Evolutionary conservation across 2,888 invertebrate genomes (phyloP), one percentile per base, ranked within the genome.

Genomic region (Temnothorax ravouxi): DNA sequence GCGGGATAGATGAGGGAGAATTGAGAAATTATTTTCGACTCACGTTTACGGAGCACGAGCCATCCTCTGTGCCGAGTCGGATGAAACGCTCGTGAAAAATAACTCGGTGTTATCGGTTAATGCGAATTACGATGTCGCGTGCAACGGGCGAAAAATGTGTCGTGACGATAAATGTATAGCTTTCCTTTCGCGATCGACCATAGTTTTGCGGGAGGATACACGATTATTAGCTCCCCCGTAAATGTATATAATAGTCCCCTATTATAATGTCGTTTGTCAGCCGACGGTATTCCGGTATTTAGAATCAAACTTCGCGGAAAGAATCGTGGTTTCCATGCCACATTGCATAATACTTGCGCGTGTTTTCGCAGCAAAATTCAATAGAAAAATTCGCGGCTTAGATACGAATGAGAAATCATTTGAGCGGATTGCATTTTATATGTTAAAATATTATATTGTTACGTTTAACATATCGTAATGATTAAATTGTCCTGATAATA

Each of bases 201-300:
- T 21, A 54, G 38, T 80, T 80, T 59, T 59, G 56, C 34, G 79
- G 77, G 47, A 75, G 50, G 66, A 72, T 66, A 38, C 47, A 62
- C 81, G 69, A 81, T 84, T 82, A 84, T 84, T 82, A 84, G 62
- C 81, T 74, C 18, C 72, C 72, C 74, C 74, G 38, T 81, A 81
- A 84, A 84, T 69, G 75, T 77, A 34, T 62, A 41, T 82, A 82
- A 79, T 74, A 64, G 25, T 56, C 25, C 54, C 61, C 59, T 41
- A 84, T 75, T 74, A 64, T 34, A 50, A 54, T 29, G 41, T 72
- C 61, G 69, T 74, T 84, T 84, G 64, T 81, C 74, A 74, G 61
- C n/a, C 21, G 15, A 11, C 29, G 25, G 47, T 29, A 79, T 69
- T 79, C 50, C 38, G 50, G 50, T 79, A 79, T 79, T 79, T 67